These are phyloP conservation scores for Erynnis tages DNA, from an alignment of 2,888 invertebrate genomes.

Conservation along the genomic window DNA sequence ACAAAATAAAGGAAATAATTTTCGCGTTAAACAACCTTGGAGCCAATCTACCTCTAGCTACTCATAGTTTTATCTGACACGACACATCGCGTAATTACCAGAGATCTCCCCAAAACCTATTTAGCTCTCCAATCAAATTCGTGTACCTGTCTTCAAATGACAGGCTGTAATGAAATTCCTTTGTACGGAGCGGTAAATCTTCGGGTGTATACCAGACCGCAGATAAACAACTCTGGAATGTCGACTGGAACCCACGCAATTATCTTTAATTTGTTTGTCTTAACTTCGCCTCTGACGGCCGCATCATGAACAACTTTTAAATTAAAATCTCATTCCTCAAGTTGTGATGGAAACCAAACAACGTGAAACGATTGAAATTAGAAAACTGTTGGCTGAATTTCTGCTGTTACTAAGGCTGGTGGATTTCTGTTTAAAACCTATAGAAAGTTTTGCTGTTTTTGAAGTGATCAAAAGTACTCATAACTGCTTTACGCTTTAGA, in stretches of 20 bases:
- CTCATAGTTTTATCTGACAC: too few species aligned
- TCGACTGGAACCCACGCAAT: conserved; percentile 26
- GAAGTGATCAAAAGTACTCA: too few species aligned
- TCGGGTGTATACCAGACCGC: conserved; percentile 14
- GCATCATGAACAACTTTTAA: conserved; percentile 17
- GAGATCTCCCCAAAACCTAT: too few species aligned
- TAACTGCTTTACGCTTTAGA: too few species aligned
- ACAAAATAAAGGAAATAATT: too few species aligned
- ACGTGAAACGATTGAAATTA: conserved; percentile 10
- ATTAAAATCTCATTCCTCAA: conserved; percentile 16
- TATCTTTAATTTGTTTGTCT: conserved; percentile 32
- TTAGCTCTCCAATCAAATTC: background rate
- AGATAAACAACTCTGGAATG: conserved; percentile 30
- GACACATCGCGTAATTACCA: too few species aligned
- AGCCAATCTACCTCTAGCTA: too few species aligned
- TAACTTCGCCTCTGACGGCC: conserved; percentile 18
- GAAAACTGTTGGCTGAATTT: conserved; percentile 5
- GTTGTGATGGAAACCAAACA: conserved; percentile 13
- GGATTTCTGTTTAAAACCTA: too few species aligned
- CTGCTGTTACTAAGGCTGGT: too few species aligned
- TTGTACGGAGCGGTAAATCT: background rate
- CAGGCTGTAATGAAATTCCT: conserved; percentile 5
- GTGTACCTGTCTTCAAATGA: conserved; percentile 1
- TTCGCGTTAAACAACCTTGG: too few species aligned
- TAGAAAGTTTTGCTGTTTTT: too few species aligned